Evolutionary conservation across 2,797 vertebrate genomes (phyloP).

Genomic region (Mus minutoides): DNA sequence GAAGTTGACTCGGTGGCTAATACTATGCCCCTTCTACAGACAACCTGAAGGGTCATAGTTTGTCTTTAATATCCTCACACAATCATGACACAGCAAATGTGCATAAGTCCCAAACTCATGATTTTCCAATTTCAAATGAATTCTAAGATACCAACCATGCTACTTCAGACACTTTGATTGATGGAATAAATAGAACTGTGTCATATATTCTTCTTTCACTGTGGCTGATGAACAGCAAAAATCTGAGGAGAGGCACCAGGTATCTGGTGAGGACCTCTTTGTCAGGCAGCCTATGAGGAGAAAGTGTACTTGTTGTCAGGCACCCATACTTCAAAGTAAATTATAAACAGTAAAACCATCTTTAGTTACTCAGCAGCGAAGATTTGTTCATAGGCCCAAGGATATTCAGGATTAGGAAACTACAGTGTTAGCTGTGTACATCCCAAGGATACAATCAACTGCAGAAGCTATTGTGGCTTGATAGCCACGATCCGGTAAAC

Average conservation of each 20-base stretch:
- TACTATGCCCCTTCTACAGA: constrained; percentile 6
- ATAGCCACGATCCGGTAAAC: neutral
- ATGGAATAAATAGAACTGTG: neutral
- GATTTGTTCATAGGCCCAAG: neutral
- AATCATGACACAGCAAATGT: constrained; percentile 29
- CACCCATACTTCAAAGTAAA: constrained; percentile 27
- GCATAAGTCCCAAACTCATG: constrained; percentile 22
- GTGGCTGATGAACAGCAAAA: constrained; percentile 29
- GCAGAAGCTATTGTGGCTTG: neutral
- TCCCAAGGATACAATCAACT: neutral
- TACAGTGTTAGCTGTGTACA: neutral
- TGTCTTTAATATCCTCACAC: neutral
- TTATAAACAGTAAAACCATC: constrained; percentile 45
- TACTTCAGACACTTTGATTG: constrained; percentile 41
- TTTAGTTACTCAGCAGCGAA: neutral
- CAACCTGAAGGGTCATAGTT: constrained; percentile 29
- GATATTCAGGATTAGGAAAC: neutral
- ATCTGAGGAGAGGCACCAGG: constrained; percentile 13
- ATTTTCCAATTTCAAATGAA: constrained; percentile 42
- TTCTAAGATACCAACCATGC: constrained; percentile 52
- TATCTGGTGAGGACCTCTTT: constrained; percentile 21
- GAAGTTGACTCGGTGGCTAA: neutral
- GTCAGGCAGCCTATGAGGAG: neutral
- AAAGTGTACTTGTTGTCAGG: constrained; percentile 6
- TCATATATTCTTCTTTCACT: constrained; percentile 57